Base-by-base conservation (phyloP, 1,140 invertebrate species). In the Lordiphosa collinella region DNA sequence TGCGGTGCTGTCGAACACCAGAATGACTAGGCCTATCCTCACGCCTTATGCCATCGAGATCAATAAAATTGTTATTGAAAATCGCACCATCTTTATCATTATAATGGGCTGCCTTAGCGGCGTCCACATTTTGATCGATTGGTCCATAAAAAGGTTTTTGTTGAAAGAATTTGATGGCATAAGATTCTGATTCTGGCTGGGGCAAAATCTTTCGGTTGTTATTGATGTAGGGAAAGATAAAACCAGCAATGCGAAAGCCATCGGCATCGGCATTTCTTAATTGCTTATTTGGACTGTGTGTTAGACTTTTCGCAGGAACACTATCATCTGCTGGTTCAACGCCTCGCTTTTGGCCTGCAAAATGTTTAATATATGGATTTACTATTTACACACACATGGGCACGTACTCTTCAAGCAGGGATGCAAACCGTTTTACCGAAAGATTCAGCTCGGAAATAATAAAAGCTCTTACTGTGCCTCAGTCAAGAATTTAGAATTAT, bases 91-190 rank as follows among this genome's bases (percentile, higher is more conserved):
- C 37, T 6, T 34, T 14, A 1, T 51, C 38, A 10, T 38, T 37
- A 3, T 14, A 10, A 11, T 46, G 18, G 3, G 25, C 7, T 6
- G 29, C 10, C 1, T n/a, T 2, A 2, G 9, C 8, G 10, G 14
- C 50, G 12, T 47, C 37, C 4, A 59, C 35, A 11, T 29, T 51
- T 5, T 53, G 53, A 31, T 41, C 59, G 2, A 49, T 32, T 11
- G 75, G 74, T n/a, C 55, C 56, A 53, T 80, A 80, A 12, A 50
- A 55, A 1, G 75, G 75, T 11, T 51, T 46, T 7, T 79, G 70
- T 22, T 75, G 57, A n/a, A 71, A 80, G 46, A 82, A 80, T 12
- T 53, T 59, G 1, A 80, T 36, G 6, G 75, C 76, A 37, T 67
- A 82, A 4, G 75, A 80, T 9, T 38, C 5, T 2, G 46, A 48